phyloP scores from a whole-genome alignment of 2,888 invertebrate species.

The Frankliniella fusca region DNA sequence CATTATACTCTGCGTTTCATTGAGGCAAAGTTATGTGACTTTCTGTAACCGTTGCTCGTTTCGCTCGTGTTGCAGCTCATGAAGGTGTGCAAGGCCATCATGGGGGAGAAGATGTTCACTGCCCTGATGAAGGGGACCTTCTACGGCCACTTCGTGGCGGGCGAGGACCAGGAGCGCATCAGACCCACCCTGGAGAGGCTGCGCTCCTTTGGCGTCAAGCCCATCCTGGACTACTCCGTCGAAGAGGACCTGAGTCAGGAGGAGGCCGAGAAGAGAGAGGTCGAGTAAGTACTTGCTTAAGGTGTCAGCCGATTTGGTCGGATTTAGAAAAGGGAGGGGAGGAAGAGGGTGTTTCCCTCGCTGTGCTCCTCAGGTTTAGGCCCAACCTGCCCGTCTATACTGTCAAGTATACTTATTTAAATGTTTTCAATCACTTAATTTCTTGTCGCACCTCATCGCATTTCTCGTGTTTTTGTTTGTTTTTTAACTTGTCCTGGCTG shows the following conservation, averaged over 20 bases:
- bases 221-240: slow-evolving; percentile 97
- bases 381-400: no score
- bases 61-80: slow-evolving; percentile 63
- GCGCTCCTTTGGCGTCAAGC: slow-evolving; percentile 94
- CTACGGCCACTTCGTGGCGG: slow-evolving; percentile 99
- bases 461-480: not conserved
- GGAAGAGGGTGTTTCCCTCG: no score
- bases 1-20: no score
- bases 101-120: slow-evolving; percentile 80
- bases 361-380: no score
- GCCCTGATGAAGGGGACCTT: slow-evolving; percentile 88
- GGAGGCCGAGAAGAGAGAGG: slow-evolving; percentile 90
- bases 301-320: not conserved
- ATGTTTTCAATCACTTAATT: no score
- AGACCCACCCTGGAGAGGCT: slow-evolving; percentile 78
- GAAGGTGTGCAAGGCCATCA: slow-evolving; percentile 67
- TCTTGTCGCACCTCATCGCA: no score
- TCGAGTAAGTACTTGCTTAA: slow-evolving; percentile 65
- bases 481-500: not conserved
- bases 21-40: no score
- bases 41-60: slow-evolving; percentile 28
- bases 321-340: no score
- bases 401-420: no score
- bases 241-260: slow-evolving; percentile 93
- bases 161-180: slow-evolving; percentile 85